Evolutionary conservation across 2,888 invertebrate genomes (phyloP).

Genomic region (Stenolophus ochropezus): DNA sequence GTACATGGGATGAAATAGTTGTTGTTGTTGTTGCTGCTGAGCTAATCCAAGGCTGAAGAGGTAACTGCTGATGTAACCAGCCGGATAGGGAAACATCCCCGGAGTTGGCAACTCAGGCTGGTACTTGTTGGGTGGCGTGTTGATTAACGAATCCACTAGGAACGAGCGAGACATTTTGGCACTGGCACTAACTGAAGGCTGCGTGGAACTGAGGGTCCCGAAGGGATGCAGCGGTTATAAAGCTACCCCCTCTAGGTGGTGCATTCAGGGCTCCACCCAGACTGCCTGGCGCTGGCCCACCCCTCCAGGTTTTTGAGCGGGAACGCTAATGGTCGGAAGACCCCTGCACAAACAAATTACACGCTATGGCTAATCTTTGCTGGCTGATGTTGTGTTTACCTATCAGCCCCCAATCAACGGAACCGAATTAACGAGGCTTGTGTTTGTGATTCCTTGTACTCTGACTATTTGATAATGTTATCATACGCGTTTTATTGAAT

Average conservation of each 20-base stretch:
- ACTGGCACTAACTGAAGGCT: conserved; percentile 60
- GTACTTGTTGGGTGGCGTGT: conserved; percentile 75
- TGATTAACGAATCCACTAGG: conserved; percentile 86
- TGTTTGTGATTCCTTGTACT: not conserved
- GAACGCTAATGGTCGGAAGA: conserved; percentile 63
- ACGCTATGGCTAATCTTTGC: conserved; percentile 67
- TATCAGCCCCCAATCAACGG: conserved; percentile 62
- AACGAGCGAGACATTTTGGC: conserved; percentile 87
- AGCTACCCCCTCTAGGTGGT: conserved; percentile 57
- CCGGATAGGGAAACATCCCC: conserved; percentile 79
- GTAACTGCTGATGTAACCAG: conserved; percentile 79
- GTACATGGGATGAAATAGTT: conserved; percentile 66
- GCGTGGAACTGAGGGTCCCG: conserved; percentile 54
- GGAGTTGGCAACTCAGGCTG: conserved; percentile 66
- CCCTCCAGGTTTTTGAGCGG: conserved; percentile 26
- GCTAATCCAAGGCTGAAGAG: conserved; percentile 80
- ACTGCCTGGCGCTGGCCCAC: conserved; percentile 63
- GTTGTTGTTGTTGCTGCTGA: conserved; percentile 75
- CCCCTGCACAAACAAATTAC: conserved; percentile 69
- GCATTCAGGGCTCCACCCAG: conserved; percentile 69
- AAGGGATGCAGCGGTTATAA: conserved; percentile 36
- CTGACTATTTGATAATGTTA: conserved; percentile 20
- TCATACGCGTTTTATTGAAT: conserved; percentile 36
- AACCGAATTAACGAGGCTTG: conserved; percentile 43
- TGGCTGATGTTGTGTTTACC: conserved; percentile 63